Evolutionary conservation across 1,140 invertebrate genomes (phyloP), one percentile per base, ranked within the genome.

Genomic region (Plodia interpunctella): DNA sequence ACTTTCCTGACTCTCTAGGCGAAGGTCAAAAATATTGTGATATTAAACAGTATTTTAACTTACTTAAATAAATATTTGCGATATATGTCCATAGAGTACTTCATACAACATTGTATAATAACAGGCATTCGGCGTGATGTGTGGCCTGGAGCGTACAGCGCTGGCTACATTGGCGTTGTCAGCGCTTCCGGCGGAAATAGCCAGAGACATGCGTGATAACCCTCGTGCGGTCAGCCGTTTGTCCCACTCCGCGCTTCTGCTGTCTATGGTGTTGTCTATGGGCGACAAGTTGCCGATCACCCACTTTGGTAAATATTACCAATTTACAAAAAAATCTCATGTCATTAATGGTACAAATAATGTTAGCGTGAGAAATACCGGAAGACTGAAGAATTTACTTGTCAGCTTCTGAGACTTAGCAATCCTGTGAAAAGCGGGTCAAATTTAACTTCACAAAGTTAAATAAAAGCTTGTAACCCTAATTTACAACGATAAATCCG

Each of bases 251-350:
- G 93, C 95, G 0, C 90, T 95, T 49, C 90, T 98, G 59, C 86
- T 98, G 17, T 95, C 95, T 25, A 95, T 97, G 91, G 93, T 98
- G 55, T 94, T 97, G 75, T 96, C 95, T 52, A 96, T 96, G 91
- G 96, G 95, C 6, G 96, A 98, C 86, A 92, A 92, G n/a, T 93
- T 97, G 92, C 95, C 96, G 17, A 91, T 96, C 20, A 95, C 94
- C 11, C 95, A 96, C 91, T 93, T 95, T 70, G 94, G 94, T 96
- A 80, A 87, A 78, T 79, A 60, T 69, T 44, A 59, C 8, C 25
- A 28, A 15, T 49, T 28, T 32, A 32, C 1, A 32, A 32, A 8
- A 1, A 10, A 1, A 1, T 32, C 4, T 3, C 11, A 5, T 9
- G 30, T 32, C 9, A 32, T 3, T 25, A 25, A 3, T 25, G 21